Evolutionary conservation across 2,888 invertebrate genomes (phyloP).

Genomic region (Meliscaeva auricollis): DNA sequence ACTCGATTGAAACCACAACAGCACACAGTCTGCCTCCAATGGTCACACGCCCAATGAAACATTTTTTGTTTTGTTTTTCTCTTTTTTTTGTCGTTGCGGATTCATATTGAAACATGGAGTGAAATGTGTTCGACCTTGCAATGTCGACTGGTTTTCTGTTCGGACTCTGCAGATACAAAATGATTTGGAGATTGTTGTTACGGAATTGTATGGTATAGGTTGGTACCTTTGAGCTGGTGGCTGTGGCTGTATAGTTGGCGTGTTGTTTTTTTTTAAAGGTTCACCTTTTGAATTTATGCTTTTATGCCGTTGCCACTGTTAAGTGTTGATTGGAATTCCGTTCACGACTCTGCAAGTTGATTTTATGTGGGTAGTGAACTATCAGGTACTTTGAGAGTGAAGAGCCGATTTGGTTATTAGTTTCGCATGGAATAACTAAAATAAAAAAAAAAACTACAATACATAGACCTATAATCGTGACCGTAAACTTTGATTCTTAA

Average conservation of each 20-base stretch:
- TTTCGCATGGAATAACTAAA: constrained; percentile 30
- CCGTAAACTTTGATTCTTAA: constrained; percentile 52
- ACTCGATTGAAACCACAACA: constrained; percentile 14
- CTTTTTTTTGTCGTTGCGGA: constrained; percentile 37
- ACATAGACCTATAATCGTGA: constrained; percentile 40
- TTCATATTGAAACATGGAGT: constrained; percentile 34
- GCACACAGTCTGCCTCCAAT: background rate
- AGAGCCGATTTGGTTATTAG: constrained; percentile 40
- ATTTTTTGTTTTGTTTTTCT: constrained; percentile 19
- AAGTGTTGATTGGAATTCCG: constrained; percentile 58
- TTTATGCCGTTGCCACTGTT: background rate
- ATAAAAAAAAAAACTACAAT: background rate
- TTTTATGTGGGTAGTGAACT: constrained; percentile 58
- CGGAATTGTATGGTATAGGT: constrained; percentile 25
- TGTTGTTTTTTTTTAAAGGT: constrained; percentile 44
- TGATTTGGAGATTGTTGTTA: constrained; percentile 65
- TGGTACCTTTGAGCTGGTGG: background rate
- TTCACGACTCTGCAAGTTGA: constrained; percentile 32
- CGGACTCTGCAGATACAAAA: constrained; percentile 22
- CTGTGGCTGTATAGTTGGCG: background rate
- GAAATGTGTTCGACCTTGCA: constrained; percentile 73
- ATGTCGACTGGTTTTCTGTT: constrained; percentile 68
- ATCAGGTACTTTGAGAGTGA: constrained; percentile 54
- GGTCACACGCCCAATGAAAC: constrained; percentile 59
- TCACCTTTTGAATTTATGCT: constrained; percentile 59